Base-by-base conservation (phyloP, 2,888 invertebrate species). In the Mongoloraphidia duomilia region DNA sequence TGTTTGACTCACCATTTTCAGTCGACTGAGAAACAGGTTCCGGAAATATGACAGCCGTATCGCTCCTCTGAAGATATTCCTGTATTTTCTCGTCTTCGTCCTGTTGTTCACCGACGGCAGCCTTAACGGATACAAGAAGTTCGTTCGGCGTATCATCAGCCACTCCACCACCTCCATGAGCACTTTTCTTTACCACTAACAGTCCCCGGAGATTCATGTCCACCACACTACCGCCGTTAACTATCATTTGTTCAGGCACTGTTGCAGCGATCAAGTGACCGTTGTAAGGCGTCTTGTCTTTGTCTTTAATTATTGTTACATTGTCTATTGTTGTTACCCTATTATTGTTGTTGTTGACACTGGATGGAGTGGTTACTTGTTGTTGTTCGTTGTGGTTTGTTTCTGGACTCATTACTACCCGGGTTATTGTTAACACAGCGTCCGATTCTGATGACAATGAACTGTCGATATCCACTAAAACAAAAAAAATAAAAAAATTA, bases 21-120 rank as follows among this genome's bases (percentile, higher is more conserved):
- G 52, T 17, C 10, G 26, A 47, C 14, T 53, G 53, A 45, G 65
- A 66, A 51, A 68, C 68, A 9, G 69, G 65, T 55, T 71, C 71
- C 10, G 73, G 69, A 58, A 66, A 73, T 54, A 74, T 72, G 52
- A 74, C 71, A 14, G 71, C 73, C 6, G 74, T 74, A 59, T 74
- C 72, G 50, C 67, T 67, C 49, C 73, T 62, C 53, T 65, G 64
- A 57, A 74, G 63, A 58, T 70, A 68, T 58, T 72, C 71, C 54
- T 67, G 61, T 41, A 73, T 68, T 54, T 64, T 65, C 43, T 68
- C 67, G 44, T 68, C 66, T 46, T 62, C 61, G 8, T 54, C 53
- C 34, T 41, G 51, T 35, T 59, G 59, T 47, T 60, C 61, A 4
- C 59, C 63, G 26, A 60, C 58, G 9, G 60, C 61, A 13, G 62